phyloP scores from a whole-genome alignment of 2,888 invertebrate species.

The Pheosia gnoma region DNA sequence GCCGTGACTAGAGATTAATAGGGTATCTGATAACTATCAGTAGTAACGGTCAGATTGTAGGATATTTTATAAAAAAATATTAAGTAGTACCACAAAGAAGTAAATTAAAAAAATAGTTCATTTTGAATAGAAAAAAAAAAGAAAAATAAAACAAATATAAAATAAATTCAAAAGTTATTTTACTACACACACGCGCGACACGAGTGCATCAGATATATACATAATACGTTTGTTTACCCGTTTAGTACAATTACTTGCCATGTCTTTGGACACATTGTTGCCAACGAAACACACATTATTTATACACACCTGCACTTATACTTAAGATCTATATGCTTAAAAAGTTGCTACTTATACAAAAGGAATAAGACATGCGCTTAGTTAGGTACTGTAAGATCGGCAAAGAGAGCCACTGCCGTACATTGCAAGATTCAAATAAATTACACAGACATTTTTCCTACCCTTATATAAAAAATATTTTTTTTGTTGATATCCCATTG shows the following conservation, averaged over 20 bases:
- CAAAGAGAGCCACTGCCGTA: not conserved
- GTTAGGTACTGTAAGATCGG: not conserved
- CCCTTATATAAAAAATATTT: too few relatives aligned
- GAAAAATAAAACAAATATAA: slow-evolving; percentile 57
- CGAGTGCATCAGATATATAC: slow-evolving; percentile 46
- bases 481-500: too few relatives aligned
- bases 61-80: too few relatives aligned
- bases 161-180: slow-evolving; percentile 57
- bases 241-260: slow-evolving; percentile 40
- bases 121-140: slow-evolving; percentile 12
- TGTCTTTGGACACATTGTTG: slow-evolving; percentile 26
- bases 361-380: not conserved
- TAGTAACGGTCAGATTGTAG: too few relatives aligned
- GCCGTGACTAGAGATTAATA: too few relatives aligned
- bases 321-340: slow-evolving; percentile 14
- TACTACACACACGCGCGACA: slow-evolving; percentile 58
- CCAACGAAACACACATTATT: slow-evolving; percentile 14
- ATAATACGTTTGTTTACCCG: slow-evolving; percentile 64
- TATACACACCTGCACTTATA: slow-evolving; percentile 16
- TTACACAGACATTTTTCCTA: too few relatives aligned
- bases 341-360: slow-evolving; percentile 2
- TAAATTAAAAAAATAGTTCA: not conserved
- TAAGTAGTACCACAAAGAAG: too few relatives aligned
- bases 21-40: too few relatives aligned
- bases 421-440: not conserved